phyloP scores from a whole-genome alignment of 2,888 invertebrate species.

The Agelastica alni region DNA sequence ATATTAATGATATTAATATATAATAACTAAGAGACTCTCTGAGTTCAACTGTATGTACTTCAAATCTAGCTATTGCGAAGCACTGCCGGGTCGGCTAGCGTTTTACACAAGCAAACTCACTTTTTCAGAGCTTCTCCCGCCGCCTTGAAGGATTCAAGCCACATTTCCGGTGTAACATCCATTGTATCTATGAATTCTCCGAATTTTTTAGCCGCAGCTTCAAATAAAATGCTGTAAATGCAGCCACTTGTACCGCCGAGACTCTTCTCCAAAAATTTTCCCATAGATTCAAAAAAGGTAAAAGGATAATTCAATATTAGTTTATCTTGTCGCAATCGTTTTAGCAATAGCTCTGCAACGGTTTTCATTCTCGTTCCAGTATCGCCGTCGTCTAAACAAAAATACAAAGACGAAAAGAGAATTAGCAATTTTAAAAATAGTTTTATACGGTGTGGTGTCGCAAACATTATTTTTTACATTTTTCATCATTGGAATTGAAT shows the following conservation, averaged over 20 bases:
- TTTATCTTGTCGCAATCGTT: constrained; percentile 40
- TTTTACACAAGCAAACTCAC: constrained; percentile 36
- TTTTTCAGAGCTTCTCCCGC: constrained; percentile 59
- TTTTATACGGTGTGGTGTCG: too few species aligned
- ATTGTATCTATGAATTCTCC: constrained; percentile 47
- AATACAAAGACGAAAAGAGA: too few species aligned
- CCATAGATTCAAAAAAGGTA: constrained; percentile 51
- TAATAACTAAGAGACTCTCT: too few species aligned
- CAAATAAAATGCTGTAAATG: constrained; percentile 75
- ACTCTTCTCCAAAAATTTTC: constrained; percentile 67
- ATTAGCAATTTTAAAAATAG: too few species aligned
- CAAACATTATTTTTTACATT: too few species aligned
- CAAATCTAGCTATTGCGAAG: background rate
- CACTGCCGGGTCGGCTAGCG: background rate
- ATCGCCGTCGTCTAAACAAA: constrained; percentile 72
- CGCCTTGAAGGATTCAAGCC: constrained; percentile 57
- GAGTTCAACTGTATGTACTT: too few species aligned
- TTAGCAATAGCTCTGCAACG: constrained; percentile 48
- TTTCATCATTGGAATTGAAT: too few species aligned
- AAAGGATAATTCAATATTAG: constrained; percentile 46
- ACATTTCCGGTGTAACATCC: constrained; percentile 46
- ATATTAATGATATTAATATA: too few species aligned
- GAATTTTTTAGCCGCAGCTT: constrained; percentile 64
- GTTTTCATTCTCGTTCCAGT: constrained; percentile 62
- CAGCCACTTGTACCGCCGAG: constrained; percentile 84